Evolutionary conservation across 2,797 vertebrate genomes (phyloP).

Genomic region (Philypnodon macrostomus): DNA sequence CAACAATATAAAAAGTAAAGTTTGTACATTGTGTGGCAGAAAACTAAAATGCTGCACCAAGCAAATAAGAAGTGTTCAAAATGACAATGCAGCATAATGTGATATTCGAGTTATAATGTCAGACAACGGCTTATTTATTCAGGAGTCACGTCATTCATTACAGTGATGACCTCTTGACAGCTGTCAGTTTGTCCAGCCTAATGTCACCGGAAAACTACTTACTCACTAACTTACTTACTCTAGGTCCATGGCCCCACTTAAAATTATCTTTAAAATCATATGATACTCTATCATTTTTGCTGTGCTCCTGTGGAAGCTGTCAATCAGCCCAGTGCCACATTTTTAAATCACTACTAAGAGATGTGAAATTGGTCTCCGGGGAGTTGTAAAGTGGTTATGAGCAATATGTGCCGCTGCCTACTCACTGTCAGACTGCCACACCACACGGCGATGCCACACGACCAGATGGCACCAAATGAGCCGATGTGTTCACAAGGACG

Average conservation of each 20-base stretch:
- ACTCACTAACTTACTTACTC: neutral
- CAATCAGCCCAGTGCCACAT: conserved; percentile 1
- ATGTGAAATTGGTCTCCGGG: conserved; percentile 20
- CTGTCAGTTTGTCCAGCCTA: neutral
- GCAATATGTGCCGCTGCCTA: conserved; percentile 11
- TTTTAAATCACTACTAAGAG: conserved; percentile 2
- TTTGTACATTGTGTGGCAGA: neutral
- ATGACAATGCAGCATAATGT: neutral
- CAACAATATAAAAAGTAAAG: neutral
- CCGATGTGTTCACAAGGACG: conserved; percentile 16
- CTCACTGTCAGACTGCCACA: conserved; percentile 8
- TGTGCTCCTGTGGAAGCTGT: conserved; percentile 1
- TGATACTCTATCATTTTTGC: neutral
- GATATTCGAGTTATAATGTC: neutral
- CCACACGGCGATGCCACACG: conserved; percentile 11
- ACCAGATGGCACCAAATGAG: conserved; percentile 39
- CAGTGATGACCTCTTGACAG: neutral
- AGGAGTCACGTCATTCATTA: neutral
- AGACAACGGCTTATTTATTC: conserved; percentile 3
- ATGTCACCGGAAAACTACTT: conserved; percentile 3
- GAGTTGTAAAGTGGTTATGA: conserved; percentile 14
- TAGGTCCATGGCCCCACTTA: neutral
- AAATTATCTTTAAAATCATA: conserved; percentile 4
- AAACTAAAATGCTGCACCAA: conserved; percentile 1
- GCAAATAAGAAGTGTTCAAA: neutral